Conservation (phyloP, 2,797 vertebrate species). For the Myotis vivesi region DNA sequence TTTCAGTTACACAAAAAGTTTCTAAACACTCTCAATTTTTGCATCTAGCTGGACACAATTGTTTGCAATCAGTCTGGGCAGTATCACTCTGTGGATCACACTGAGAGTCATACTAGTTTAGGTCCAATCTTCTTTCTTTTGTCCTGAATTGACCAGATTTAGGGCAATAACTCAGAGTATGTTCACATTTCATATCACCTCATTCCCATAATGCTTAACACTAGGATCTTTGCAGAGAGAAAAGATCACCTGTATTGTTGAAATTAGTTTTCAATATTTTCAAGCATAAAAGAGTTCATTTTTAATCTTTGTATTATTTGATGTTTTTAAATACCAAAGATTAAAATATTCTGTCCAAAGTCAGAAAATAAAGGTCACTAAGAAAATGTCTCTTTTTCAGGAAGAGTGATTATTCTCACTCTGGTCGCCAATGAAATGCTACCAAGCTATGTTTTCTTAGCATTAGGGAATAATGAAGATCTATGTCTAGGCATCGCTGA, state of each 20-base stretch:
- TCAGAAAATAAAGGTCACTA: conserved; percentile 32
- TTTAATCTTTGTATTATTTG: not conserved
- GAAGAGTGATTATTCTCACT: not conserved
- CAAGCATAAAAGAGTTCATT: not conserved
- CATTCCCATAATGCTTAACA: not conserved
- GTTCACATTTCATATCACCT: not conserved
- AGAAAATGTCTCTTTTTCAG: conserved; percentile 3
- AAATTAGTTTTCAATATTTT: not conserved
- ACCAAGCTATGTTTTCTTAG: not conserved
- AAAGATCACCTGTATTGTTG: not conserved
- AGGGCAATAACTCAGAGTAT: not conserved
- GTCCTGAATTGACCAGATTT: not conserved
- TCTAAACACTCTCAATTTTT: not conserved
- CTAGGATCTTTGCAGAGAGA: not conserved
- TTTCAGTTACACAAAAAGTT: not conserved
- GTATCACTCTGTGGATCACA: not conserved
- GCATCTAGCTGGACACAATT: not conserved
- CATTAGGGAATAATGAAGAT: not conserved
- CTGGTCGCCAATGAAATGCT: not conserved
- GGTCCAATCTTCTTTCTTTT: not conserved
- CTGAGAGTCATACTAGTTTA: not conserved
- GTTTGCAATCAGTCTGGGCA: not conserved
- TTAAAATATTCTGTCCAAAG: conserved; percentile 4
- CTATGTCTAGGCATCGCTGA: not conserved
- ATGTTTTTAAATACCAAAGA: not conserved